Base-by-base conservation (phyloP, 2,888 invertebrate species). In the Andrena fulva region DNA sequence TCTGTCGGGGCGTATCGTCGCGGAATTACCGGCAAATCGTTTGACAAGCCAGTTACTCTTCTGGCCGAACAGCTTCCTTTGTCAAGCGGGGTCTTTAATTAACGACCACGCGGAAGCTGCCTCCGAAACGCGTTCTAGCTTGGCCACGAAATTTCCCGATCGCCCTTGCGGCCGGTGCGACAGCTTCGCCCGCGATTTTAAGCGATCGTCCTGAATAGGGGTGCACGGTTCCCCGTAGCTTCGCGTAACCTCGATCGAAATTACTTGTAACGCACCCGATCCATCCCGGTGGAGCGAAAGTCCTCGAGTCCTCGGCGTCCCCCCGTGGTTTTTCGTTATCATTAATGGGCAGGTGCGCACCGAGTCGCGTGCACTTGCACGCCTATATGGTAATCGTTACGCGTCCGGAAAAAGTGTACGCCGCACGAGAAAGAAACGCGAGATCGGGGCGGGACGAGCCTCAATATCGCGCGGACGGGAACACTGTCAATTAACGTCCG, bases 1-100 rank as follows among this genome's bases (percentile, higher is more conserved):
- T 7, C 48, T 33, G 5, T 10, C 5, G 16, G 16, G 16, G 7
- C 12, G 1, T 35, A 54, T 62, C 66, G 35, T 35, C 60, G 72
- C 54, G 48, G 77, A 80, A 72, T 82, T 73, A 69, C 77, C 81
- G 66, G 81, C 33, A 73, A 81, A 80, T 69, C 52, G 68, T 73
- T 81, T 64, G 82, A 80, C 80, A 64, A 63, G 16, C n/a, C 62
- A 1, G 70, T 67, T 27, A 48, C 29, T 56, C 59, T 16, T 8
- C 48, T 27, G 29, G 27, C n/a, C 48, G 20, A 12, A 33, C 54
- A 31, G 29, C 35, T 66, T 56, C 52, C 68, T 80, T 77, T 72
- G 63, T 63, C 60, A 50, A 8, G n/a, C 52, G 27, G 20, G 2
- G 50, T n/a, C n/a, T 79, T 62, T 79, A 64, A 78, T 71, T 68